Base-by-base conservation (phyloP, 2,888 invertebrate genomes). In the Elysia crispata region DNA sequence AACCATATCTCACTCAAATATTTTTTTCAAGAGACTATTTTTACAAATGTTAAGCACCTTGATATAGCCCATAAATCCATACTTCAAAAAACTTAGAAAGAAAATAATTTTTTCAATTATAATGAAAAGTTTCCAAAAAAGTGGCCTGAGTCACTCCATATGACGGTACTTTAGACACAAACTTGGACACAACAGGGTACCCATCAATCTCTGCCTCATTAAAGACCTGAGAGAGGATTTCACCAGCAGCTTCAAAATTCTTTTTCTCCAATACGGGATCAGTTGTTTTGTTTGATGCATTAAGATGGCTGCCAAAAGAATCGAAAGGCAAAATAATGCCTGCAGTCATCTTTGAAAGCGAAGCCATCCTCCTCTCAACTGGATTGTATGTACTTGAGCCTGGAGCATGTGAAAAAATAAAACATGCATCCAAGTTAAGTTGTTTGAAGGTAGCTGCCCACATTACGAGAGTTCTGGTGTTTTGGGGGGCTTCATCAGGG, bases 401-500 rank as follows among this genome's bases (percentile, higher is more conserved):
- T 33, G 69, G 69, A 41, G 72, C 72, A 33, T 49, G 41, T 30
- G 31, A 28, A 30, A 72, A 72, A 49, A 72, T 72, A 72, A 72
- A 72, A 72, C 72, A 72, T 49, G 72, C 72, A 72, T 72, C 72
- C 41, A 72, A 49, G 50, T 72, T 72, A 15, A 49, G 41, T 72
- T 72, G n/a, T 49, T 72, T 33, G 31, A 72, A 72, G 25, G 41
- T 49, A 49, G 15, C 25, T 49, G 72, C 72, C 50, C 72, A 72
- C n/a, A 49, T 23, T 13, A n/a, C 6, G 25, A 72, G 72, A n/a
- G 72, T 72, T 49, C 25, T 33, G 41, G n/a, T 15, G 25, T 72
- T 72, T 72, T 72, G 33, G 8, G 72, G 72, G 72, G 72, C 72
- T 49, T 72, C 50, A 72, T 72, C 72, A 49, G 72, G 72, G n/a